phyloP scores from a whole-genome alignment of 2,888 invertebrate species.

The Sussaba pulchella region DNA sequence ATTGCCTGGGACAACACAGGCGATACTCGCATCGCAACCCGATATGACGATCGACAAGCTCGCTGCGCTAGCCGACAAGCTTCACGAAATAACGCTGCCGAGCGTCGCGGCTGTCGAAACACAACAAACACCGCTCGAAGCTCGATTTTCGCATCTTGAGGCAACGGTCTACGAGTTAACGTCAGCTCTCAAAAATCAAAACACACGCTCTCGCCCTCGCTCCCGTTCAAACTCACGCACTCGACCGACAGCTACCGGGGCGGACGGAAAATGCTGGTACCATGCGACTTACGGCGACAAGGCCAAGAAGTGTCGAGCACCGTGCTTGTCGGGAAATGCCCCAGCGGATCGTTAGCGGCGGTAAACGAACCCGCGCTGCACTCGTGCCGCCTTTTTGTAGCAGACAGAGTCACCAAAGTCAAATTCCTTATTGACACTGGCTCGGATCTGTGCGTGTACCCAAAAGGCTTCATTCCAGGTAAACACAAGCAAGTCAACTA shows the following conservation, averaged over 20 bases:
- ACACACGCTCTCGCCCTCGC: not conserved
- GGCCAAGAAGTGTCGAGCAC: not conserved
- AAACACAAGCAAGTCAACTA: no score
- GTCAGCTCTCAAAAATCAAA: not conserved
- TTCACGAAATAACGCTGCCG: not conserved
- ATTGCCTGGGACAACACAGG: conserved; percentile 1
- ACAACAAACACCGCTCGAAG: not conserved
- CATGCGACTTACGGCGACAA: no score
- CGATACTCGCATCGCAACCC: conserved; percentile 56
- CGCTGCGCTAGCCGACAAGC: conserved; percentile 53
- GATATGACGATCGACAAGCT: conserved; percentile 41
- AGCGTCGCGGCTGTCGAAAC: not conserved
- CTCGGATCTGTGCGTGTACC: no score
- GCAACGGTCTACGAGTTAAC: not conserved
- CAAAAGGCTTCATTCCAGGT: no score
- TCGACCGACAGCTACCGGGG: not conserved
- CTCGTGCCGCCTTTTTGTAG: no score
- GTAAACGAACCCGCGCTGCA: not conserved
- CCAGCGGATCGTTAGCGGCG: no score
- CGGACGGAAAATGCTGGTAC: not conserved
- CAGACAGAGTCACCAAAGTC: no score
- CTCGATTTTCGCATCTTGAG: not conserved
- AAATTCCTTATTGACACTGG: no score
- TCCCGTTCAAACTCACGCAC: not conserved
- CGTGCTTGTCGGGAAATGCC: no score